These are phyloP conservation scores for Ispidina picta DNA, from an alignment of 2,797 vertebrate genomes.

Conservation along the genomic window DNA sequence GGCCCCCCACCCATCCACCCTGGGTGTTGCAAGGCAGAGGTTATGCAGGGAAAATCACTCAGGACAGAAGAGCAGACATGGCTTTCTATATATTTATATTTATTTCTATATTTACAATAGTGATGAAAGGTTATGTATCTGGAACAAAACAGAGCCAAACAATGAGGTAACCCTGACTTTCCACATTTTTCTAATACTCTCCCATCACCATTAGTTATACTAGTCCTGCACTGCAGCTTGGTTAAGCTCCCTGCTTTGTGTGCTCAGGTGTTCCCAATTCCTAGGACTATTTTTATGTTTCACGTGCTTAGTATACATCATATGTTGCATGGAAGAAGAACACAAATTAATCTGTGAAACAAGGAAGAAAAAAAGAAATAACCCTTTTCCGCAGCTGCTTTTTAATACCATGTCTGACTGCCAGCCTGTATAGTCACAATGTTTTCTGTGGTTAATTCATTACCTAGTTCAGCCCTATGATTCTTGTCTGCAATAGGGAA, in stretches of 20 bases:
- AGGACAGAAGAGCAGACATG: not conserved
- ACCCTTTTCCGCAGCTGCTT: not conserved
- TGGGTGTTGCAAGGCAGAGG: not conserved
- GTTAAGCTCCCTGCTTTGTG: not conserved
- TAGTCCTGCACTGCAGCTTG: not conserved
- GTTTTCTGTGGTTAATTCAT: not conserved
- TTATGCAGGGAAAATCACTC: not conserved
- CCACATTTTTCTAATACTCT: not conserved
- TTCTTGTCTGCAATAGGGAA: not conserved
- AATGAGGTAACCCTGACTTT: not conserved
- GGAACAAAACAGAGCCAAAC: not conserved
- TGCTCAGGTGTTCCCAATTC: not conserved
- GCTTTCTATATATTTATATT: not conserved
- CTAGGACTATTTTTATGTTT: not conserved
- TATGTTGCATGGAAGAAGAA: not conserved
- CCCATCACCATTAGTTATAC: rapidly evolving
- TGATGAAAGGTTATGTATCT: not conserved
- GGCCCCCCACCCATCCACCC: rapidly evolving
- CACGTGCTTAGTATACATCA: not conserved
- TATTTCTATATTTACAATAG: not conserved
- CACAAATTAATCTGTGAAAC: not conserved
- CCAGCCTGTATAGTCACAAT: not conserved
- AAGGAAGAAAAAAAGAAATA: not conserved
- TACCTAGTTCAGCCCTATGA: not conserved
- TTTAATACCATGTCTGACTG: not conserved